These are phyloP conservation scores for Protaetia brevitarsis DNA, from an alignment of 1,140 invertebrate species.

Conservation along the genomic window DNA sequence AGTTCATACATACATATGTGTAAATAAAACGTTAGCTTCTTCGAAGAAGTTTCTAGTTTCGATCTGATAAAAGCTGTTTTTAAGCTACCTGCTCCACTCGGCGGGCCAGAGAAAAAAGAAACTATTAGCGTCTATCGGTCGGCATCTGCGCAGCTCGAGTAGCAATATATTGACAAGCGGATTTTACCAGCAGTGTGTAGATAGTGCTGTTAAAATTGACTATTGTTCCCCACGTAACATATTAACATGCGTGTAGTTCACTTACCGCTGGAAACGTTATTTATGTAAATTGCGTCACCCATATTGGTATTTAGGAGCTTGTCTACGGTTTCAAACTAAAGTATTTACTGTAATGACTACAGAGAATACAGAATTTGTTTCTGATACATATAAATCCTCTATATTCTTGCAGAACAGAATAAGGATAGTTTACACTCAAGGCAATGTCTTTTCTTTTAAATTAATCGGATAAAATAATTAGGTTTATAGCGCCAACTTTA, in stretches of 20 bases:
- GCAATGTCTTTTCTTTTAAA: no score
- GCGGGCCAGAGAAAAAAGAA: background rate
- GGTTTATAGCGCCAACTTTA: no score
- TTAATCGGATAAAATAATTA: no score
- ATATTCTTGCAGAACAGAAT: no score
- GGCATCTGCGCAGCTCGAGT: background rate
- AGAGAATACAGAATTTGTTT: background rate
- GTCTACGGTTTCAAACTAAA: background rate
- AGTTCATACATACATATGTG: constrained; percentile 1
- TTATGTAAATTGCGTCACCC: constrained; percentile 20
- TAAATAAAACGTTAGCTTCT: constrained; percentile 19
- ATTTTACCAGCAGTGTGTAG: constrained; percentile 12
- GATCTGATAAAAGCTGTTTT: constrained; percentile 12
- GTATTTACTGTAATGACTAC: background rate
- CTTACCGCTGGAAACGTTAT: constrained; percentile 8
- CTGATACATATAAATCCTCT: background rate
- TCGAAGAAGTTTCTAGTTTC: constrained; percentile 19
- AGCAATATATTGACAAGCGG: constrained; percentile 20
- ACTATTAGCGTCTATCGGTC: constrained; percentile 21
- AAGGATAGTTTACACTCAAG: no score
- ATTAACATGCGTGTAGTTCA: constrained; percentile 1
- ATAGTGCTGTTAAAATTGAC: constrained; percentile 15
- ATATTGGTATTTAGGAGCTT: constrained; percentile 10
- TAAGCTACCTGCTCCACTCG: constrained; percentile 18
- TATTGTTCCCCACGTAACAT: constrained; percentile 16